Percentiles rank a stretch among this genome's conserved stretches.
Evolutionary conservation across 1,140 invertebrate species (phyloP).

Genomic region (Papilio aristodemus): DNA sequence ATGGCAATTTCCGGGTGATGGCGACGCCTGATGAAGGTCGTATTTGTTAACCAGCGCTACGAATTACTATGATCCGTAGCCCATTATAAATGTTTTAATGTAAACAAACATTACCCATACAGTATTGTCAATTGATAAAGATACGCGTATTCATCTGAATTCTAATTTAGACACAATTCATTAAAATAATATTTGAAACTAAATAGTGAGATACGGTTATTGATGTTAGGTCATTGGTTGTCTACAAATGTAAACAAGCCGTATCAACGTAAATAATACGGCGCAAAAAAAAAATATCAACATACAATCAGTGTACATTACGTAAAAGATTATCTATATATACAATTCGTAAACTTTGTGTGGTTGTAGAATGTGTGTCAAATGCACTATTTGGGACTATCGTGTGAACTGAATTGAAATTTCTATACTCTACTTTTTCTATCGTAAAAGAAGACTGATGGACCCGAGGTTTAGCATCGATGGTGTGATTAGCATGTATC

Average conservation of each 20-base stretch:
- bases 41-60: slow-evolving; percentile 46
- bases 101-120: slow-evolving; percentile 40
- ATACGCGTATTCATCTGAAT: slow-evolving; percentile 1
- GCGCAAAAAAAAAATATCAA: background rate
- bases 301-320: slow-evolving; percentile 8
- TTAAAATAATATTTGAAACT: background rate
- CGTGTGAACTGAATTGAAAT: no score
- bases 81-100: slow-evolving; percentile 42
- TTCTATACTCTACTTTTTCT: no score
- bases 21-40: slow-evolving; percentile 64
- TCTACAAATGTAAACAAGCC: slow-evolving; percentile 14
- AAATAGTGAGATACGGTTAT: background rate
- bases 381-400: background rate
- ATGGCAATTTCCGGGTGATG: slow-evolving; percentile 70
- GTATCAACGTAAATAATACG: slow-evolving; percentile 5
- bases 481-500: no score
- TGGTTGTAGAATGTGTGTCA: background rate
- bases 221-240: slow-evolving; percentile 10
- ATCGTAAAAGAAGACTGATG: no score
- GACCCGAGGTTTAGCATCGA: no score
- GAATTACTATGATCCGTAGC: slow-evolving; percentile 44
- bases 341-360: background rate
- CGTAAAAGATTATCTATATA: slow-evolving; percentile 17
- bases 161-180: background rate
- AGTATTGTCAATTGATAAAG: background rate